A percentile compares a stretch with the other conserved stretches of the same genome.
Evolutionary conservation across 2,888 invertebrate species (phyloP).

Genomic region (Atherix ibis): DNA sequence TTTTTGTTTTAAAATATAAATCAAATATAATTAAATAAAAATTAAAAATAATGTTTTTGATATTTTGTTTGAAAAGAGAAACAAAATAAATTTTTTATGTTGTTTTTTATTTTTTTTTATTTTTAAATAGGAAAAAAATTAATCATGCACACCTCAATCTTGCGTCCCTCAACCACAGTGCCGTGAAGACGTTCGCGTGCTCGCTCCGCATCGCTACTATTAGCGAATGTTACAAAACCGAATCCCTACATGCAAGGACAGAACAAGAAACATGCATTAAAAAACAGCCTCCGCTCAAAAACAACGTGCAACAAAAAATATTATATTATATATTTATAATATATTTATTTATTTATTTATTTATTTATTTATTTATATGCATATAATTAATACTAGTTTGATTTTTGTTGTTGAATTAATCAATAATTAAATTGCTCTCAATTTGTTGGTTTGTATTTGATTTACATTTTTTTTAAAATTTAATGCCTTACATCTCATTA

Average conservation of each 20-base stretch:
- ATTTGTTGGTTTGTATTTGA: neutral
- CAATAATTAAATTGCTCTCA: neutral
- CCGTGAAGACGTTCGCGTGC: constrained; percentile 99
- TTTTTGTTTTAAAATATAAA: too few relatives aligned
- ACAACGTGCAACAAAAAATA: constrained; percentile 62
- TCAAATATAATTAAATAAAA: too few relatives aligned
- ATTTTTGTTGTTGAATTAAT: constrained; percentile 1
- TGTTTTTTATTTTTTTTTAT: too few relatives aligned
- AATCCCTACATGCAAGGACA: constrained; percentile 99
- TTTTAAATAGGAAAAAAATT: constrained; percentile 42
- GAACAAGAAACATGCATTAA: constrained; percentile 83
- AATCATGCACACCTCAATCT: constrained; percentile 99
- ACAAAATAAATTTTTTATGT: neutral
- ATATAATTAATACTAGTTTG: constrained; percentile 2
- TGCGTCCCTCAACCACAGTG: constrained; percentile 99
- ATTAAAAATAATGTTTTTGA: too few relatives aligned
- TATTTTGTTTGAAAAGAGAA: neutral
- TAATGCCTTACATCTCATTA: too few relatives aligned
- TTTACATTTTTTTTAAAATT: too few relatives aligned
- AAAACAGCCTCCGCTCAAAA: constrained; percentile 50
- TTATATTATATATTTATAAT: constrained; percentile 33
- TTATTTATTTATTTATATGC: constrained; percentile 3
- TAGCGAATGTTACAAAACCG: constrained; percentile 99
- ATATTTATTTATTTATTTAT: constrained; percentile 4
- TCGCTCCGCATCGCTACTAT: constrained; percentile 99